Conservation (phyloP, 2,888 invertebrate species). For the Criorhina ranunculi region DNA sequence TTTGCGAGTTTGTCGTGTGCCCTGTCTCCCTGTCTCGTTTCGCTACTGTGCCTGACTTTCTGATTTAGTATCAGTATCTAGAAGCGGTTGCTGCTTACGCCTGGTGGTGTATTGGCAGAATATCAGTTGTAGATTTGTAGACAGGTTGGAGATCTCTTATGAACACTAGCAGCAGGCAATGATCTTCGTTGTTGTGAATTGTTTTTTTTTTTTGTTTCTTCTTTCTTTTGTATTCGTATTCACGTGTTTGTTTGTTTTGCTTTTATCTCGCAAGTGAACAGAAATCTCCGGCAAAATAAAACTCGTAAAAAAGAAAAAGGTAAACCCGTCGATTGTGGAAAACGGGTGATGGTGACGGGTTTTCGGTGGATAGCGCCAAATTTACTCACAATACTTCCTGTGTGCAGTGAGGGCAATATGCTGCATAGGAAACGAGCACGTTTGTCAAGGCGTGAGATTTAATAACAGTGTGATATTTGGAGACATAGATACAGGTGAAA, state of each 20-base stretch:
- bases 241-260: conserved; percentile 56
- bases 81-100: conserved; percentile 50
- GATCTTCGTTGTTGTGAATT: conserved; percentile 66
- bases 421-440: conserved; percentile 13
- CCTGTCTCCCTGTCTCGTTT: conserved; percentile 72
- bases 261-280: conserved; percentile 55
- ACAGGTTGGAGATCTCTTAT: conserved; percentile 70
- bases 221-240: conserved; percentile 38
- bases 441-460: conserved; percentile 36
- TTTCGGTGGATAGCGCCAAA: conserved; percentile 39
- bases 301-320: conserved; percentile 41
- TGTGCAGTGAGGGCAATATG: conserved; percentile 43
- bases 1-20: conserved; percentile 59
- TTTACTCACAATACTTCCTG: conserved; percentile 62
- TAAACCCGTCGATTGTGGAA: conserved; percentile 35
- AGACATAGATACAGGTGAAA: conserved; percentile 45
- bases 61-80: conserved; percentile 46
- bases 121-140: conserved; percentile 70
- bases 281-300: conserved; percentile 60
- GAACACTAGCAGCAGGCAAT: conserved; percentile 58
- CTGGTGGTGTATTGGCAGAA: conserved; percentile 53
- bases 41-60: conserved; percentile 46
- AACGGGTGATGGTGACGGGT: conserved; percentile 32
- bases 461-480: conserved; percentile 36
- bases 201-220: conserved; percentile 44